These are phyloP conservation scores for Ostrea denselamellosa DNA, from an alignment of 1,140 invertebrate genomes.

Conservation along the genomic window DNA sequence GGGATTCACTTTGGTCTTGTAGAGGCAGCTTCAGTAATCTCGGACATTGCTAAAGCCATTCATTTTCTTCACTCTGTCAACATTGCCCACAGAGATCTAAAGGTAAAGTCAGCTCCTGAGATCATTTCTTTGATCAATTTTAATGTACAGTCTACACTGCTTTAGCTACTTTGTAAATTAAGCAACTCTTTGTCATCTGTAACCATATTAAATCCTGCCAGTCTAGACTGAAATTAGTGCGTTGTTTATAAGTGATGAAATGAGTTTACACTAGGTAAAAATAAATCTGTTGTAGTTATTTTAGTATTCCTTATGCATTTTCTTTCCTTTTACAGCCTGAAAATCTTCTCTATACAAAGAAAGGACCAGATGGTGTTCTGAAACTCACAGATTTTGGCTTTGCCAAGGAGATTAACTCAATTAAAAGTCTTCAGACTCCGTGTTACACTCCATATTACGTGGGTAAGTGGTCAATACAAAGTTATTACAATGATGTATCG, in stretches of 20 bases:
- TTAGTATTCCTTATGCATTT: too few relatives aligned
- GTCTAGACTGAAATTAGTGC: too few relatives aligned
- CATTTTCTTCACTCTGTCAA: constrained; percentile 95
- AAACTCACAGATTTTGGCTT: constrained; percentile 99
- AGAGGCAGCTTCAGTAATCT: constrained; percentile 96
- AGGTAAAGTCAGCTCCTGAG: constrained; percentile 78
- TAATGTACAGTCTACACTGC: too few relatives aligned
- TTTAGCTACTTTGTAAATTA: too few relatives aligned
- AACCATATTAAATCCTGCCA: too few relatives aligned
- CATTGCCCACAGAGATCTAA: constrained; percentile 98
- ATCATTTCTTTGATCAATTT: neutral
- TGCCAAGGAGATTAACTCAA: constrained; percentile 92
- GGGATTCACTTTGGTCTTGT: constrained; percentile 68
- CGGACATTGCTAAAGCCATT: constrained; percentile 97
- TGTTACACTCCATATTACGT: constrained; percentile 99
- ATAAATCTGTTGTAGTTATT: too few relatives aligned
- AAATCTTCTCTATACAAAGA: constrained; percentile 82
- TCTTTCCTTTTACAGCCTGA: constrained; percentile 78
- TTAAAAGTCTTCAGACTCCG: constrained; percentile 93
- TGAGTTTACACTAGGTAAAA: too few relatives aligned
- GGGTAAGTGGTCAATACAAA: constrained; percentile 81
- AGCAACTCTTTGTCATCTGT: too few relatives aligned
- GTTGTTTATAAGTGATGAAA: too few relatives aligned
- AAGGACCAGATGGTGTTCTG: constrained; percentile 84
- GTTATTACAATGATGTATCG: too few relatives aligned